phyloP scores from a whole-genome alignment of 2,888 invertebrate species.

The Dynastes grantii region DNA sequence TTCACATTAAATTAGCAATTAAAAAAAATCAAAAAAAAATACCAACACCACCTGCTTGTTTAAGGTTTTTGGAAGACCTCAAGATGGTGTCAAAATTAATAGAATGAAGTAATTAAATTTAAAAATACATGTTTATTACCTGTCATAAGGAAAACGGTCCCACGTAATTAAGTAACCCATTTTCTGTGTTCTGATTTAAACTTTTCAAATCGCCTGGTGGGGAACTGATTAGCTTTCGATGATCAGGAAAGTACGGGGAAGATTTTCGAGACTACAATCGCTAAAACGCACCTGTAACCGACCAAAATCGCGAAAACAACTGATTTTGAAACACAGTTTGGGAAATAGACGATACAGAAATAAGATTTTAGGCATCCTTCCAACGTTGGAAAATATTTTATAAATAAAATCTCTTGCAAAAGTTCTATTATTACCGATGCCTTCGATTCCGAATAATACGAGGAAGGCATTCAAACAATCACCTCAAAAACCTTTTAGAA shows the following conservation, averaged over 20 bases:
- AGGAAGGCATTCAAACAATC: no score
- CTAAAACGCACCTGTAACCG: constrained; percentile 48
- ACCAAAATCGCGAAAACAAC: constrained; percentile 51
- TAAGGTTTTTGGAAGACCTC: no score
- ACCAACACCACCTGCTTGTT: no score
- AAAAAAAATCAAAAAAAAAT: no score
- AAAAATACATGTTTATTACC: constrained; percentile 52
- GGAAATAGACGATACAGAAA: constrained; percentile 6
- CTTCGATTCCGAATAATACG: no score
- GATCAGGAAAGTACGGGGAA: not conserved
- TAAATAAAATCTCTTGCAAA: constrained; percentile 27
- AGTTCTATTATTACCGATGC: not conserved
- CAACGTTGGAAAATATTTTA: constrained; percentile 23
- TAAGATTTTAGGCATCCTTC: constrained; percentile 42
- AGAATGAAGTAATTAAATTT: no score
- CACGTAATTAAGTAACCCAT: constrained; percentile 59
- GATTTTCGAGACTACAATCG: constrained; percentile 3
- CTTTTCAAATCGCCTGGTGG: no score
- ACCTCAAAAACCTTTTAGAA: no score
- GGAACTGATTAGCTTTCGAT: no score
- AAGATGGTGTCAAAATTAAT: no score
- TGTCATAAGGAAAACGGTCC: constrained; percentile 55
- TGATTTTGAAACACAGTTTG: constrained; percentile 37
- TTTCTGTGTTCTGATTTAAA: constrained; percentile 21
- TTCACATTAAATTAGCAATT: no score